Conservation (phyloP, 2,113 vertebrate genomes). For the Melanerpes formicivorus region DNA sequence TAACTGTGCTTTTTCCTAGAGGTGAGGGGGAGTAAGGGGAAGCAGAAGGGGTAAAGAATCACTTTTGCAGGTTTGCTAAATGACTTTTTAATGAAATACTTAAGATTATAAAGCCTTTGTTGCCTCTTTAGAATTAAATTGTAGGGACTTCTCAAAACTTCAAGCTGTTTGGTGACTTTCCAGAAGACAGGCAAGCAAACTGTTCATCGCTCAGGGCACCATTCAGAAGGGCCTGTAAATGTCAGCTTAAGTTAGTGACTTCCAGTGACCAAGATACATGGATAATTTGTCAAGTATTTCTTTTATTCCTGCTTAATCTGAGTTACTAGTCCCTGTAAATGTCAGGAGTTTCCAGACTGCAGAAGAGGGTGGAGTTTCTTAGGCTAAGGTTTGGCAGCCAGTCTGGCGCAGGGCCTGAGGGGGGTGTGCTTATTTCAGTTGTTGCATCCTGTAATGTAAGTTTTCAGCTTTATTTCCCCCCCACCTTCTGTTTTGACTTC, state of each 20-base stretch:
- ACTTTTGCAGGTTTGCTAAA: neutral
- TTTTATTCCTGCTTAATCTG: constrained; percentile 27
- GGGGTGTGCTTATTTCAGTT: neutral
- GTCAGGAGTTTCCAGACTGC: constrained; percentile 41
- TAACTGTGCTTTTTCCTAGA: constrained; percentile 42
- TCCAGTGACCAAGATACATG: neutral
- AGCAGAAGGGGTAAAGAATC: neutral
- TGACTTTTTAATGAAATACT: constrained; percentile 22
- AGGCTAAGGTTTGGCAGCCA: neutral
- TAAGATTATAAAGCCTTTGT: constrained; percentile 27
- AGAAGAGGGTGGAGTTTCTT: constrained; percentile 51
- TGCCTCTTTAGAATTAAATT: constrained; percentile 23
- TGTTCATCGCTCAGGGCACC: neutral
- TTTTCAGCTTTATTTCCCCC: neutral
- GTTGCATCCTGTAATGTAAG: constrained; percentile 19
- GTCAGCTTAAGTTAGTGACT: neutral
- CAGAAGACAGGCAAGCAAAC: neutral
- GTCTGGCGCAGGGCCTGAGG: neutral
- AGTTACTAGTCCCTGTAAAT: neutral
- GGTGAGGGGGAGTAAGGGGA: neutral
- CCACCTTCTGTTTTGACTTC: constrained; percentile 15
- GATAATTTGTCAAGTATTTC: neutral
- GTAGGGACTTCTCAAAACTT: neutral
- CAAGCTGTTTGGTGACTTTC: neutral
- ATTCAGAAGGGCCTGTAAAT: neutral